These are phyloP conservation scores for Equus quagga DNA, from an alignment of 2,113 vertebrate species.

Conservation along the genomic window DNA sequence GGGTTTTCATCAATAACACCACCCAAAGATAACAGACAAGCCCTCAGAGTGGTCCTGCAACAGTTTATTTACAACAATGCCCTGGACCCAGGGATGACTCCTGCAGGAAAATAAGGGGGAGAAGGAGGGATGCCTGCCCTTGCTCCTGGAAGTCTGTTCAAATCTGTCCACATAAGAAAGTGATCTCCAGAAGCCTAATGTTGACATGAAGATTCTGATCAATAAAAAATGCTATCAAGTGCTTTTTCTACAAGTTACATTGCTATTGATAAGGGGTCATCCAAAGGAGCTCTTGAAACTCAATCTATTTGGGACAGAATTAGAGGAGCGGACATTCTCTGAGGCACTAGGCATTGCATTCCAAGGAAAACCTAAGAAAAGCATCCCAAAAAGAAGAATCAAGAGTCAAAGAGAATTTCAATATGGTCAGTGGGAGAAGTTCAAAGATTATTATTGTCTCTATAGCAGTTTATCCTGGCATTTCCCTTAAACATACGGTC, in stretches of 20 bases:
- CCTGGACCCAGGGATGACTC: rapidly evolving
- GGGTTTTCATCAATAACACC: not conserved
- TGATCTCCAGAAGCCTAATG: not conserved
- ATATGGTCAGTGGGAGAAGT: not conserved
- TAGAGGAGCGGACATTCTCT: not conserved
- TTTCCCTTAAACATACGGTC: not conserved
- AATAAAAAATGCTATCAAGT: not conserved
- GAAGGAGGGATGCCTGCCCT: rapidly evolving
- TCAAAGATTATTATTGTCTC: not conserved
- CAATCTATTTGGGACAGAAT: not conserved
- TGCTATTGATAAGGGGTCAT: not conserved
- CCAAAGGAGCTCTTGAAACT: not conserved
- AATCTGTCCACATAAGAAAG: not conserved
- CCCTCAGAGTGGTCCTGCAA: not conserved
- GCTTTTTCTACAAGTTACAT: not conserved
- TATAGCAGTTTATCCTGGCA: not conserved
- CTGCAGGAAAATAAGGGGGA: not conserved
- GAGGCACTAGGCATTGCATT: not conserved
- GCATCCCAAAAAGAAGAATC: not conserved
- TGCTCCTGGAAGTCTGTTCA: not conserved
- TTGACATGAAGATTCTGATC: not conserved
- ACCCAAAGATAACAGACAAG: not conserved
- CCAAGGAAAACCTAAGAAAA: not conserved
- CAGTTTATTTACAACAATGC: not conserved
- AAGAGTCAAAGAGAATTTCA: not conserved